Evolutionary conservation across 2,113 vertebrate genomes (phyloP), one percentile per base, ranked within the genome.

Genomic region (Elephantulus edwardii): DNA sequence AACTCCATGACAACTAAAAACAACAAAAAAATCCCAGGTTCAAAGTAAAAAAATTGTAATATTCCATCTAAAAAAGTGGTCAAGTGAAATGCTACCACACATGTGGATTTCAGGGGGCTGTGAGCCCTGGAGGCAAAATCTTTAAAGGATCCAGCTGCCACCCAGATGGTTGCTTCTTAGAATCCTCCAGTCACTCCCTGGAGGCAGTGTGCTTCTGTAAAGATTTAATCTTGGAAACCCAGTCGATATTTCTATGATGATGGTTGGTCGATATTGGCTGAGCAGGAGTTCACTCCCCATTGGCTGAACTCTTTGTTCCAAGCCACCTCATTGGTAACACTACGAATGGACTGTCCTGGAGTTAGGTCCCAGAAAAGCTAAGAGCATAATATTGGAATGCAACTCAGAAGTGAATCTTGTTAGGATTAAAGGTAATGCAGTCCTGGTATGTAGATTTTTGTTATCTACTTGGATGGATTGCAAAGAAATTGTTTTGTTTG

Each of bases 301-400:
- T 89, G 64, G 52, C 46, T 64, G 56, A 88, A 46, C 8, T 44
- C 52, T 90, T 54, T 82, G 35, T 30, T 3, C 22, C 10, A 28
- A 8, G 66, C 24, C 50, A 64, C 9, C 12, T 88, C 50, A 28
- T 10, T 83, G 72, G 88, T 26, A 75, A 38, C 8, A 30, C 71
- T 60, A 46, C 64, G 60, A 35, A 14, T 75, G n/a, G 40, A 64
- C 72, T 48, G 22, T 42, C 26, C 68, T 72, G n/a, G 78, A 52
- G 54, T 58, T 22, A 66, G 68, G 30, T 91, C n/a, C 30, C 75
- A 70, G 48, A 92, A 50, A 77, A 90, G 58, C 82, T 38, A 93
- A 92, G 28, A 40, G 14, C 62, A 48, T 52, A 46, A 46, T 44
- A 17, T 86, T 68, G 71, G 93, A 92, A 83, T 48, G 52, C 79